Conservation (phyloP, 2,888 invertebrate genomes). For the Diachrysia chrysitis region DNA sequence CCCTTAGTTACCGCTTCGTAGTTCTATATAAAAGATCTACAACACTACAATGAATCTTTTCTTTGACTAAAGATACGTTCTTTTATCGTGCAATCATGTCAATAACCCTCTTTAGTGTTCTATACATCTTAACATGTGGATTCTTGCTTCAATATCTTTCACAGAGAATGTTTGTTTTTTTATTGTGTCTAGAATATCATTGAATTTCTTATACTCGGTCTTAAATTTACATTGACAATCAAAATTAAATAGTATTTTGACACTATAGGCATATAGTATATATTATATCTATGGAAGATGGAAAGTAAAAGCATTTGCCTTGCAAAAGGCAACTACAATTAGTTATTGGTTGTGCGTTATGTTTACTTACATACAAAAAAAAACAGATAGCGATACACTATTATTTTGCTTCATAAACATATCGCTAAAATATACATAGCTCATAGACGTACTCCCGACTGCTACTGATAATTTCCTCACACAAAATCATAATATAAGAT, state of each 20-base stretch:
- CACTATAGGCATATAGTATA: too few species aligned
- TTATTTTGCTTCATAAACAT: too few species aligned
- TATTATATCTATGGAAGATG: background rate
- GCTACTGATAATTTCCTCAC: background rate
- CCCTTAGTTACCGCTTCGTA: background rate
- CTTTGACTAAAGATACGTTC: constrained; percentile 4
- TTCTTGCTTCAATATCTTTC: background rate
- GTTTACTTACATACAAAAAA: background rate
- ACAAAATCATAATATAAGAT: background rate
- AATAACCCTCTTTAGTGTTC: constrained; percentile 1
- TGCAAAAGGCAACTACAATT: background rate
- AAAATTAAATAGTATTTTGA: too few species aligned
- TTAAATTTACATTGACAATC: background rate
- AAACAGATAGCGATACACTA: too few species aligned
- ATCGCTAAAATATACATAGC: background rate
- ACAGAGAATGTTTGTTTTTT: background rate
- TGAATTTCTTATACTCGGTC: background rate
- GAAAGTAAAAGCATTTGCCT: background rate
- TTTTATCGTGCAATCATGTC: background rate
- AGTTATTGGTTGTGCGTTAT: background rate
- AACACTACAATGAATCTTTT: background rate
- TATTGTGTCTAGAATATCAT: background rate
- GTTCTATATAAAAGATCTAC: background rate
- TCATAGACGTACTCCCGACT: background rate
- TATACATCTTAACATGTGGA: background rate